Conservation (phyloP, 2,888 invertebrate species). For the Hoplodrina ambigua region DNA sequence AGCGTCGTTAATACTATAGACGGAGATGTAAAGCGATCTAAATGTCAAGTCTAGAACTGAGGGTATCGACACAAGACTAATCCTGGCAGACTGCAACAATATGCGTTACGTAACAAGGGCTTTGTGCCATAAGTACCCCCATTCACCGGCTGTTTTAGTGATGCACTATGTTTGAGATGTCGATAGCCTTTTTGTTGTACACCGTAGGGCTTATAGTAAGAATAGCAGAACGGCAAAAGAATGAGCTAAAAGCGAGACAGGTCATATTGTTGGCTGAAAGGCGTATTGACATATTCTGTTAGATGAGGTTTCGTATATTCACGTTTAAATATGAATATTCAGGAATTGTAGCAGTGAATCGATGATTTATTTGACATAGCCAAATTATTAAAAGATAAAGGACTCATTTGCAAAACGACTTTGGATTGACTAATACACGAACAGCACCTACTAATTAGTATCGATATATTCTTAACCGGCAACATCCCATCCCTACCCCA, state of each 20-base stretch:
- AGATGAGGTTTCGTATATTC: neutral
- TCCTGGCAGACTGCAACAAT: conserved; percentile 76
- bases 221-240: no score
- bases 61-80: conserved; percentile 72
- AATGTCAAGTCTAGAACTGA: conserved; percentile 64
- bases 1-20: conserved; percentile 50
- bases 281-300: neutral
- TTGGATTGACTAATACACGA: neutral
- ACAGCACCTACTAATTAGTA: neutral
- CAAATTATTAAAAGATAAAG: neutral
- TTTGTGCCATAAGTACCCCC: conserved; percentile 80
- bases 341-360: no score
- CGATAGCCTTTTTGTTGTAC: conserved; percentile 1
- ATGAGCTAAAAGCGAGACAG: neutral
- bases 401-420: neutral
- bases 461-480: conserved; percentile 45
- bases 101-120: conserved; percentile 83
- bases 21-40: conserved; percentile 59
- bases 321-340: neutral
- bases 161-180: conserved; percentile 51
- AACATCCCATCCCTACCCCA: conserved; percentile 51
- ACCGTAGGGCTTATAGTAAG: no score
- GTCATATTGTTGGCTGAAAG: neutral
- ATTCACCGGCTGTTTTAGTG: conserved; percentile 76
- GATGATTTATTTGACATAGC: neutral